Conservation (phyloP, 2,888 invertebrate species). For the Spialia ferax region DNA sequence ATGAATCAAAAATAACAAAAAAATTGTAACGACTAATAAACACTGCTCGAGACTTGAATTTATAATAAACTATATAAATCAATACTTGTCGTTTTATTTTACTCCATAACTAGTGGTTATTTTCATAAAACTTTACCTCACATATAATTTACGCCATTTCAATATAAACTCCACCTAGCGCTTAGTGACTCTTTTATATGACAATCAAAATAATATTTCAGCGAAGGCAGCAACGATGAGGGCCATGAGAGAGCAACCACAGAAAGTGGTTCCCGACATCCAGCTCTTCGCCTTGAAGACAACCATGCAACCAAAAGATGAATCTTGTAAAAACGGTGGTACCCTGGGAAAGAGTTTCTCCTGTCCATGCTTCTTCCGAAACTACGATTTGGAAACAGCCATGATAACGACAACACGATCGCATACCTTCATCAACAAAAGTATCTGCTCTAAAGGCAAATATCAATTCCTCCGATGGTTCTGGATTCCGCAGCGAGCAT, state of each 20-base stretch:
- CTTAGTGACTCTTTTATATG: not conserved
- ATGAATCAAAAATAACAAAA: slow-evolving; percentile 1
- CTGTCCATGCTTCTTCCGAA: slow-evolving; percentile 52
- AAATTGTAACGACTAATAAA: slow-evolving; percentile 8
- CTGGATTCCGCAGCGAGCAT: slow-evolving; percentile 18
- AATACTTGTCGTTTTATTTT: too few relatives aligned
- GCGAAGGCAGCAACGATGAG: slow-evolving; percentile 61
- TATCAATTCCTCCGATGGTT: slow-evolving; percentile 14
- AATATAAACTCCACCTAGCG: too few relatives aligned
- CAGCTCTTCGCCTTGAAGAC: slow-evolving; percentile 49
- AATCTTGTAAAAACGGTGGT: not conserved
- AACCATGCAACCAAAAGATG: slow-evolving; percentile 40
- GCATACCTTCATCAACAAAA: not conserved
- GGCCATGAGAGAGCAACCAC: slow-evolving; percentile 54
- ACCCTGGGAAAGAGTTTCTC: slow-evolving; percentile 54
- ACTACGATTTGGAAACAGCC: slow-evolving; percentile 5
- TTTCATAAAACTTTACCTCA: not conserved
- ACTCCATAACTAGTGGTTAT: too few relatives aligned
- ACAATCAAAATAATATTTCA: slow-evolving; percentile 57
- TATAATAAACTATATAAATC: slow-evolving; percentile 48
- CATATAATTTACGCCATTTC: too few relatives aligned
- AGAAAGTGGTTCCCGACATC: slow-evolving; percentile 47
- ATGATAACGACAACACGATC: slow-evolving; percentile 31
- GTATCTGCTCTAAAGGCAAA: slow-evolving; percentile 1
- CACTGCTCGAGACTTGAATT: not conserved